Percentiles rank a stretch among this genome's conserved stretches.
phyloP scores from a whole-genome alignment of 2,888 invertebrate species.

The Harmothoe impar region DNA sequence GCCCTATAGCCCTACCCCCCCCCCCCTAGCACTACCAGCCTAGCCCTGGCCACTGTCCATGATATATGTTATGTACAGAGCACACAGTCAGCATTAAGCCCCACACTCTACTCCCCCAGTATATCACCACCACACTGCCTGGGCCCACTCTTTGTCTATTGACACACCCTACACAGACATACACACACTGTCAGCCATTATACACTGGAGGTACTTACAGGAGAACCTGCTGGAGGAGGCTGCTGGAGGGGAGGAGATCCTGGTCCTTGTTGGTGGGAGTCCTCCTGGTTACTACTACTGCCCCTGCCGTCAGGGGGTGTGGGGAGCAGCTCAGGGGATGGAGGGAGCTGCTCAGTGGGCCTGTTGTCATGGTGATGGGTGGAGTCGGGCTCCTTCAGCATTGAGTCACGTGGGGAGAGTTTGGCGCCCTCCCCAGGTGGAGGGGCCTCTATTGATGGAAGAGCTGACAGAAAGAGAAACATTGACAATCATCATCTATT shows the following conservation, averaged over 20 bases:
- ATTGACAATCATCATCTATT: not conserved
- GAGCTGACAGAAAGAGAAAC: not conserved
- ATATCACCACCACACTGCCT: too few relatives aligned
- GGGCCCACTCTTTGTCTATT: not conserved
- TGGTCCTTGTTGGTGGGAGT: conserved; percentile 1
- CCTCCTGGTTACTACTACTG: not conserved
- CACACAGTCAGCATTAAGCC: too few relatives aligned
- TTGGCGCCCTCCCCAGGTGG: not conserved
- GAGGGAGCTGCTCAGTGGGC: not conserved
- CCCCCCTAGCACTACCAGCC: too few relatives aligned
- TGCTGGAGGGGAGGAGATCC: not conserved
- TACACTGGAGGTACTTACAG: conserved; percentile 35
- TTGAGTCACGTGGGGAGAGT: conserved; percentile 41
- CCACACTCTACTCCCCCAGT: too few relatives aligned
- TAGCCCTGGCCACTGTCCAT: too few relatives aligned
- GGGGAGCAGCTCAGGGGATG: not conserved
- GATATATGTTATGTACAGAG: too few relatives aligned
- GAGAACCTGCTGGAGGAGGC: conserved; percentile 8
- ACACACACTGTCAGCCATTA: conserved; percentile 5
- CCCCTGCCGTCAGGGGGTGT: not conserved
- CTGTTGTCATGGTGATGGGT: conserved; percentile 36
- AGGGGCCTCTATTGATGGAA: conserved; percentile 41
- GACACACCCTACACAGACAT: conserved; percentile 3
- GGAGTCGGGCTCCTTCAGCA: conserved; percentile 58
- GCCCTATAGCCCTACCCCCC: too few relatives aligned